phyloP scores from a whole-genome alignment of 2,888 invertebrate species.

The Aleiodes testaceus region DNA sequence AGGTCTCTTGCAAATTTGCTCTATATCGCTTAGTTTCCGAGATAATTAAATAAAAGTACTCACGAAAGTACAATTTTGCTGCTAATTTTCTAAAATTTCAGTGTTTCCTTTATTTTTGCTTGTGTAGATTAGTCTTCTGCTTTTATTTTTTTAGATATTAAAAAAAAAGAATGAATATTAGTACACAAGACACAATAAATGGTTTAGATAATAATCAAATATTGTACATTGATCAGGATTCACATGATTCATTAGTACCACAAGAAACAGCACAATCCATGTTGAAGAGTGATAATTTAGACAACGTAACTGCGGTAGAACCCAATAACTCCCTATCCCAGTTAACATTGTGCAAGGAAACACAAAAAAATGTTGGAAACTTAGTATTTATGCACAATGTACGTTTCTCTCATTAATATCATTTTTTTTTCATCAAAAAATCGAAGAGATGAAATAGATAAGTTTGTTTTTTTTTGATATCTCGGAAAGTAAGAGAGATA shows the following conservation, averaged over 20 bases:
- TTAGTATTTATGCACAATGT: conserved; percentile 29
- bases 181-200: conserved; percentile 11
- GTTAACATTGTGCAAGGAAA: background rate
- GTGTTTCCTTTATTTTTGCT: background rate
- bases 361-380: background rate
- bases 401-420: conserved; percentile 1
- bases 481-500: background rate
- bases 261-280: conserved; percentile 7
- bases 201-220: conserved; percentile 16
- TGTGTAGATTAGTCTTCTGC: background rate
- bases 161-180: conserved; percentile 4
- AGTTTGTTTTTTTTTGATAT: background rate
- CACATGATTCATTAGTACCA: conserved; percentile 1
- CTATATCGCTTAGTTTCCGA: background rate
- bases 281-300: conserved; percentile 19
- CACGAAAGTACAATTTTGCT: background rate
- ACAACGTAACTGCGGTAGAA: conserved; percentile 14
- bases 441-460: background rate
- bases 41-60: background rate
- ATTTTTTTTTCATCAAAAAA: background rate
- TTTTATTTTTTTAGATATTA: conserved; percentile 18
- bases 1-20: background rate
- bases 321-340: conserved; percentile 21
- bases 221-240: conserved; percentile 32
- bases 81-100: background rate